phyloP scores from a whole-genome alignment of 1,140 invertebrate species.

The Adoxophyes honmai region DNA sequence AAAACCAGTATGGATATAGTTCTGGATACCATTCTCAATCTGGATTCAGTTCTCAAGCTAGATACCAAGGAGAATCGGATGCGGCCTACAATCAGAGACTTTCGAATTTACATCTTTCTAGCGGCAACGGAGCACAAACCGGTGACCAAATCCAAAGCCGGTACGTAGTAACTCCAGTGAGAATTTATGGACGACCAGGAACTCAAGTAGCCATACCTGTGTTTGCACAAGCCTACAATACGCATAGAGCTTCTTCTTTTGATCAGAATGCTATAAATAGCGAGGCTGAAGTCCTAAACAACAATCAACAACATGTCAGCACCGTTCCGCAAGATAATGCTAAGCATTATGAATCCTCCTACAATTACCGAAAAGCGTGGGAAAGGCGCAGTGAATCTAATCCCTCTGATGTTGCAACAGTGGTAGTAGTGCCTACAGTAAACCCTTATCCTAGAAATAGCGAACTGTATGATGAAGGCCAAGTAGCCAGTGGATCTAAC shows the following conservation, averaged over 20 bases:
- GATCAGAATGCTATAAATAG: constrained; percentile 41
- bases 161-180: constrained; percentile 34
- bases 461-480: constrained; percentile 48
- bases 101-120: constrained; percentile 27
- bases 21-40: constrained; percentile 38
- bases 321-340: constrained; percentile 33
- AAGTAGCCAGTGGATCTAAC: constrained; percentile 20
- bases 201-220: constrained; percentile 48
- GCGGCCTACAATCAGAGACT: constrained; percentile 30
- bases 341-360: constrained; percentile 69
- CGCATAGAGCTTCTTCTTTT: constrained; percentile 26
- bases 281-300: constrained; percentile 43
- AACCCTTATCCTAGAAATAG: constrained; percentile 50
- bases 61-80: background rate
- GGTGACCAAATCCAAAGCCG: constrained; percentile 31
- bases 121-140: constrained; percentile 25
- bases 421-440: constrained; percentile 33
- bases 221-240: constrained; percentile 37
- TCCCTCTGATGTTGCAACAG: constrained; percentile 27
- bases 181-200: constrained; percentile 52
- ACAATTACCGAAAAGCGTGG: constrained; percentile 71
- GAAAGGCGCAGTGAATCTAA: constrained; percentile 56
- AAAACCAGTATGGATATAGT: constrained; percentile 31
- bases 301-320: constrained; percentile 21
- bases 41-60: constrained; percentile 34